These are phyloP conservation scores for Astyanax mexicanus DNA, from an alignment of 2,797 vertebrate genomes.

Conservation along the genomic window DNA sequence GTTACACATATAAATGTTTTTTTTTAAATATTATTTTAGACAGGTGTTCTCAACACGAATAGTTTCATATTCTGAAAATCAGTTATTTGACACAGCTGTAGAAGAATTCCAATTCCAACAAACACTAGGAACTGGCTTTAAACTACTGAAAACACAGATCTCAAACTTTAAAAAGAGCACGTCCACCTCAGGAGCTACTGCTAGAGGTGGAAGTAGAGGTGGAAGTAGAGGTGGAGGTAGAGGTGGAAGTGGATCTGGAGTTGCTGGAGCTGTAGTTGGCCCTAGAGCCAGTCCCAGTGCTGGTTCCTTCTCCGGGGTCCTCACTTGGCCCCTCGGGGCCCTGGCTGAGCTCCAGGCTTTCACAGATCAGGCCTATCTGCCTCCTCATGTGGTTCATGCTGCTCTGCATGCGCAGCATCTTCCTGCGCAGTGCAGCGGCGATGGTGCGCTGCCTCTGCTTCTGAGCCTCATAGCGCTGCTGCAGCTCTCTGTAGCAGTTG, in stretches of 20 bases:
- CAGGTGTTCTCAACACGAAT: no score
- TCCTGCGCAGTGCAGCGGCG: conserved; percentile 53
- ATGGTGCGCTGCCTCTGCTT: conserved; percentile 59
- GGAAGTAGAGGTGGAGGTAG: no score
- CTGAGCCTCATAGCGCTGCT: conserved; percentile 60
- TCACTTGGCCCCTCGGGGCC: conserved; percentile 23
- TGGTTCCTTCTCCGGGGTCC: conserved; percentile 51
- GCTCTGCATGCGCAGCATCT: conserved; percentile 64
- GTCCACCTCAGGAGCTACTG: conserved; percentile 41
- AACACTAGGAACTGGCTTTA: no score
- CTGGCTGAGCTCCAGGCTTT: conserved; percentile 65
- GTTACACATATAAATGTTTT: no score
- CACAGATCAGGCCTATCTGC: conserved; percentile 69
- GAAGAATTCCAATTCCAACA: no score
- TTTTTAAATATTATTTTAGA: no score
- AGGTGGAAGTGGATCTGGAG: conserved; percentile 24
- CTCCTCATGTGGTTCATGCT: conserved; percentile 63
- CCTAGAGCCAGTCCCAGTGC: conserved; percentile 33
- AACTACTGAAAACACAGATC: neutral
- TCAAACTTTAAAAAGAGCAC: neutral
- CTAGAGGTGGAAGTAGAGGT: conserved; percentile 20
- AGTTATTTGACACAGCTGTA: no score
- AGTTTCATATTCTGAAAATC: no score
- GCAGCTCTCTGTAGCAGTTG: conserved; percentile 75
- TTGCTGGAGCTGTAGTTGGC: conserved; percentile 34